phyloP scores from a whole-genome alignment of 2,888 invertebrate genomes.

The Ctenicera cuprea region DNA sequence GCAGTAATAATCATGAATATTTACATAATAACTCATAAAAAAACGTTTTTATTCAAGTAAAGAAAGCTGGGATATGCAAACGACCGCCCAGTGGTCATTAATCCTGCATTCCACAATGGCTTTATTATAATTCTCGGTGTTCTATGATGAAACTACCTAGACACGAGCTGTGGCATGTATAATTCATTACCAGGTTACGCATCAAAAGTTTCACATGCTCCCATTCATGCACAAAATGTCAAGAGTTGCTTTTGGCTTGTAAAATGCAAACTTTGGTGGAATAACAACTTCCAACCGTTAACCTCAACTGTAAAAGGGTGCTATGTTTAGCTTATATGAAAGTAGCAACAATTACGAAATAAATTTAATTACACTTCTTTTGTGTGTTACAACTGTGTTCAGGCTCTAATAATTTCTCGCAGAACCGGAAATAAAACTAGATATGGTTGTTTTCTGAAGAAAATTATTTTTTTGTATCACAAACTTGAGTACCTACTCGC shows the following conservation, averaged over 20 bases:
- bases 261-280: background rate
- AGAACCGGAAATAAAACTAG: slow-evolving; percentile 40
- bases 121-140: slow-evolving; percentile 2
- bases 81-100: slow-evolving; percentile 2
- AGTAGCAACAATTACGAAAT: slow-evolving; percentile 29
- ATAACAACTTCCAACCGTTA: background rate
- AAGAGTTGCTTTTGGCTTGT: background rate
- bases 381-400: slow-evolving; percentile 40
- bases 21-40: no score
- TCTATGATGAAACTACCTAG: slow-evolving; percentile 7
- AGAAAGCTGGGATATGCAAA: no score
- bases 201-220: slow-evolving; percentile 42
- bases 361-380: slow-evolving; percentile 33
- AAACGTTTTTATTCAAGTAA: no score
- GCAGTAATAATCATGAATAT: no score
- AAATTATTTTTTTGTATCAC: background rate
- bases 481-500: background rate
- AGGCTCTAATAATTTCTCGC: slow-evolving; percentile 41
- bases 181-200: slow-evolving; percentile 26
- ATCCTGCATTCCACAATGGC: slow-evolving; percentile 3
- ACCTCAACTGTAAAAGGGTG: slow-evolving; percentile 22
- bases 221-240: slow-evolving; percentile 37
- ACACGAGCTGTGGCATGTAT: slow-evolving; percentile 22
- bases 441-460: background rate
- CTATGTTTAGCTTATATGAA: slow-evolving; percentile 6